Evolutionary conservation across 2,113 vertebrate species (phyloP).

Genomic region (Ranitomeya imitator): DNA sequence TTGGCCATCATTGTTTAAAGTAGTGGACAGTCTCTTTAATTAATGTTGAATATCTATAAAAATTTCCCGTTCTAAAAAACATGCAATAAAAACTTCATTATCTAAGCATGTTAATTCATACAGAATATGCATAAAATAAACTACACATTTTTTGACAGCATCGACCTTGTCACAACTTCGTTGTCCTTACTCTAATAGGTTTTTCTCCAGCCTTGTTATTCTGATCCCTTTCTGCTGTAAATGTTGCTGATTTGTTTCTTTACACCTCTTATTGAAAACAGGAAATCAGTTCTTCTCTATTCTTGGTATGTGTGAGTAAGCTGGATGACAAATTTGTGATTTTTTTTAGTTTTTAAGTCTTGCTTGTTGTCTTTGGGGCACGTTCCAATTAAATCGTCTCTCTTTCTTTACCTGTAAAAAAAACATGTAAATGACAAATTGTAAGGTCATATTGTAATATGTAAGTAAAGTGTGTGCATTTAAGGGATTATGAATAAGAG

Average conservation of each 20-base stretch:
- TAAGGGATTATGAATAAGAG: background rate
- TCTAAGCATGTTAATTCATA: no score
- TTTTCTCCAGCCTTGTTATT: background rate
- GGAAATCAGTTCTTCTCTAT: constrained; percentile 16
- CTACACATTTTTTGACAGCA: no score
- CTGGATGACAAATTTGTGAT: constrained; percentile 1
- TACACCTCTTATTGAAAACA: constrained; percentile 1
- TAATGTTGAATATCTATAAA: no score
- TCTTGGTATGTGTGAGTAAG: constrained; percentile 19
- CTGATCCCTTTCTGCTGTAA: background rate
- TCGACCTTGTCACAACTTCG: no score
- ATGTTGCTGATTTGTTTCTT: background rate
- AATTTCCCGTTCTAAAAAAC: no score
- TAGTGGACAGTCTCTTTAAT: no score
- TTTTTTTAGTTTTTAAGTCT: background rate
- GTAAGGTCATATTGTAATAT: background rate
- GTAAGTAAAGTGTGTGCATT: background rate
- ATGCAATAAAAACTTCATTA: no score
- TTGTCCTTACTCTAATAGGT: no score
- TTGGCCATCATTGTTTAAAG: no score
- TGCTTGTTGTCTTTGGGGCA: background rate
- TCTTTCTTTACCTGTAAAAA: background rate
- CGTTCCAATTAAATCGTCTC: background rate
- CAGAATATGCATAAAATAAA: no score
- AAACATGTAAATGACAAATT: background rate